Base-by-base conservation (phyloP, 2,888 invertebrate genomes). In the Abscondita cerata region DNA sequence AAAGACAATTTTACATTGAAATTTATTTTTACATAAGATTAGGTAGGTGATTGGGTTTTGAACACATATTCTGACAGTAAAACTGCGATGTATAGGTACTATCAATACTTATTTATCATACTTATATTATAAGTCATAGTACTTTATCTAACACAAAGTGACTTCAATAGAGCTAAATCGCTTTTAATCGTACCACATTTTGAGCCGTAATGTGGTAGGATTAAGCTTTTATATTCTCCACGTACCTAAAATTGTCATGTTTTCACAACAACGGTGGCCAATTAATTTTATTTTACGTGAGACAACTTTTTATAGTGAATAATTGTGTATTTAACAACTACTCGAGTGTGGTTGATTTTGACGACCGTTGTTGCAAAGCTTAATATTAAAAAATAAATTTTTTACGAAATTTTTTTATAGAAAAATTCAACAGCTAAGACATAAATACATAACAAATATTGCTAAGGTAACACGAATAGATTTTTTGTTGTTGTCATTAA, bases 21-120 rank as follows among this genome's bases (percentile, higher is more conserved):
- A 72, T 72, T 78, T 80, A 78, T 77, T 78, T 78, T 77, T 76
- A 79, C 79, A 78, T 79, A 78, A 78, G 77, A 78, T 76, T 78
- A 78, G 76, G 75, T 78, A 79, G 78, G 78, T 80, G 81, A 81
- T 80, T 81, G 80, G 80, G 78, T 79, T 78, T 75, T 80, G 80
- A 80, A 81, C 81, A 81, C 80, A 80, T 81, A 80, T 79, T 78
- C 76, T 72, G 76, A 79, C 79, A 78, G 79, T 79, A 76, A 77
- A 77, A 78, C 78, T 79, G 78, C 76, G 75, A 76, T 75, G 72
- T 77, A 76, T 78, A 79, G 78, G 77, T 78, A 78, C 78, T 79
- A 78, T 72, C 72, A 74, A 77, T 77, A 77, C 73, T 75, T 75
- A 75, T 73, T 74, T 67, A 64, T 54, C 62, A 56, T 74, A 72